Evolutionary conservation across 2,113 vertebrate genomes (phyloP).

Genomic region (Takifugu flavidus): DNA sequence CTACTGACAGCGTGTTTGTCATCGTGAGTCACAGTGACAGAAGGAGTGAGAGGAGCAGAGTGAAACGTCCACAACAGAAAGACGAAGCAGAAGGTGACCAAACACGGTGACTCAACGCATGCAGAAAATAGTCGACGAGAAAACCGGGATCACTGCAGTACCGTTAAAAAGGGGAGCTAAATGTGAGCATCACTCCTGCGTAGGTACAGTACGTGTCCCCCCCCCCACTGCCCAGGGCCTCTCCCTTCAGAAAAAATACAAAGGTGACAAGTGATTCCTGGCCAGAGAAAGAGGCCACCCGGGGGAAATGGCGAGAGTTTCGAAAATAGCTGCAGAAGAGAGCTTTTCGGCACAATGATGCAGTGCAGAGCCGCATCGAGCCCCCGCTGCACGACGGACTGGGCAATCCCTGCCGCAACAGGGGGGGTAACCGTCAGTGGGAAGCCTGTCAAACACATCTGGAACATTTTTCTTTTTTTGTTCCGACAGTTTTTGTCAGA

Average conservation of each 20-base stretch:
- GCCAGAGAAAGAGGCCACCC: constrained; percentile 55
- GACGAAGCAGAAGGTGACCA: constrained; percentile 26
- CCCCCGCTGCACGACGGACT: constrained; percentile 30
- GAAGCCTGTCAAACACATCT: constrained; percentile 17
- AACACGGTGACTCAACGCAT: constrained; percentile 17
- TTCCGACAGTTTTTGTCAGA: constrained; percentile 15
- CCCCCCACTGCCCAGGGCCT: constrained; percentile 9
- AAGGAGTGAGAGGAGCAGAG: constrained; percentile 25
- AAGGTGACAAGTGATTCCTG: constrained; percentile 57
- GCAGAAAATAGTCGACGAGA: constrained; percentile 2
- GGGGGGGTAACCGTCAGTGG: constrained; percentile 1
- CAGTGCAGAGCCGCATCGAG: constrained; percentile 47
- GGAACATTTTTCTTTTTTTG: constrained; percentile 3
- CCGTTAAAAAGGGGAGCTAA: neutral
- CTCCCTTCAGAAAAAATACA: constrained; percentile 48
- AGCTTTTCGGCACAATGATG: constrained; percentile 55
- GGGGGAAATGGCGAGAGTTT: constrained; percentile 24
- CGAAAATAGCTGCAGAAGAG: constrained; percentile 54
- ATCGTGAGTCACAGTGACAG: constrained; percentile 44
- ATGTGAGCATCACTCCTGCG: neutral
- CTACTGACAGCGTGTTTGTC: constrained; percentile 10
- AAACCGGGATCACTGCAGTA: neutral
- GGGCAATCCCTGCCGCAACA: constrained; percentile 54
- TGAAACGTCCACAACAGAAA: constrained; percentile 20
- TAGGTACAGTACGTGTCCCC: constrained; percentile 1